Conservation (phyloP, 1,140 invertebrate genomes). For the Brachionus koreanus region DNA sequence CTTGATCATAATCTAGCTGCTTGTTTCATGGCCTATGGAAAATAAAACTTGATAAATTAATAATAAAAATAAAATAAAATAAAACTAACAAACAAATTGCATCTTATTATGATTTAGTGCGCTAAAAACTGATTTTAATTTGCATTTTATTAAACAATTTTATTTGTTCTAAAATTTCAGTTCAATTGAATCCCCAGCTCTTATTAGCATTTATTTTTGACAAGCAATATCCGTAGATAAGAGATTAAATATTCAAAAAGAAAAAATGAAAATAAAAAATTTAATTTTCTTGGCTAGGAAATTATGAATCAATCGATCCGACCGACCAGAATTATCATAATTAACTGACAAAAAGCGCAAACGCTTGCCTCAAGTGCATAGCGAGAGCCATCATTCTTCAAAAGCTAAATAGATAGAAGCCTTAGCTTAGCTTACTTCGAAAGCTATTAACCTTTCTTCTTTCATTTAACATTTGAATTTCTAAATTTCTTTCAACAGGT, state of each 20-base stretch:
- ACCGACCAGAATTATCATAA: neutral
- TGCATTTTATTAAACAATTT: neutral
- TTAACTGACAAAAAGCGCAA: neutral
- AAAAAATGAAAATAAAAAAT: no score
- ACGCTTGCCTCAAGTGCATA: neutral
- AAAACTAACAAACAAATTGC: no score
- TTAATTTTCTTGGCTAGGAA: neutral
- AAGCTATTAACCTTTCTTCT: neutral
- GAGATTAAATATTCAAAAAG: neutral
- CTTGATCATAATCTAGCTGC: no score
- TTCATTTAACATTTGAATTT: neutral
- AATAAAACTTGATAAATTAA: neutral
- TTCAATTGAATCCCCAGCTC: neutral
- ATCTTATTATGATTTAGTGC: neutral
- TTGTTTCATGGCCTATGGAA: neutral
- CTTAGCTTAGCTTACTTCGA: neutral
- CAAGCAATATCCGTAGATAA: conserved; percentile 13
- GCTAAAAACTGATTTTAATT: neutral
- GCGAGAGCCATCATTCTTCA: neutral
- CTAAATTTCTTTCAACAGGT: neutral
- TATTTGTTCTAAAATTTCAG: neutral
- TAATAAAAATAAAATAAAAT: neutral
- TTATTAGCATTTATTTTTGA: conserved; percentile 15
- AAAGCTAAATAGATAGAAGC: neutral
- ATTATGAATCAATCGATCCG: neutral